phyloP scores from a whole-genome alignment of 35 echinoderm and acorn worm species.

The Ptychodera flava region DNA sequence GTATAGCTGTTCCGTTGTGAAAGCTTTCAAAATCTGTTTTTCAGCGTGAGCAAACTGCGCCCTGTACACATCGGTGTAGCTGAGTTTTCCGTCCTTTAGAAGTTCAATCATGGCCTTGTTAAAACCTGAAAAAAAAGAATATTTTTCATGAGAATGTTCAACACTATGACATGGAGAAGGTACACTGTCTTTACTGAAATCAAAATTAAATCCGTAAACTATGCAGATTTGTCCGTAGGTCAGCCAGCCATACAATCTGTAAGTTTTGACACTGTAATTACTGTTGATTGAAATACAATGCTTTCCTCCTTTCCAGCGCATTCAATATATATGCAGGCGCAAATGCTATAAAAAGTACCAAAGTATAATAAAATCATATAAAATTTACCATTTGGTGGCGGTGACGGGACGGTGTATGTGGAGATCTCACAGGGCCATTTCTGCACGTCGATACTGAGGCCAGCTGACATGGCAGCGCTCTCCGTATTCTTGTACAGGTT shows the following conservation, averaged over 20 bases:
- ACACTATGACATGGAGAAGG: too few species aligned
- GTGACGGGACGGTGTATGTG: slow-evolving; percentile 80
- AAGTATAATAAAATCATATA: neutral
- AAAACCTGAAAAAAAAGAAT: slow-evolving; percentile 47
- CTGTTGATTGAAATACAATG: too few species aligned
- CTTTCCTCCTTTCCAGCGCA: too few species aligned
- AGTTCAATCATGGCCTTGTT: slow-evolving; percentile 58
- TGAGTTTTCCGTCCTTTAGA: slow-evolving; percentile 80
- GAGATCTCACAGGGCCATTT: slow-evolving; percentile 66
- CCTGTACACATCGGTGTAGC: slow-evolving; percentile 88
- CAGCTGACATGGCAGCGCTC: neutral
- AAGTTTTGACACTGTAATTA: too few species aligned
- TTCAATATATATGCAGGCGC: too few species aligned
- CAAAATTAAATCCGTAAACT: too few species aligned
- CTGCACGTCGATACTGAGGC: neutral
- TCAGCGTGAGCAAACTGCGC: slow-evolving; percentile 61
- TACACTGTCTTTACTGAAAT: too few species aligned
- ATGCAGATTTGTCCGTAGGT: too few species aligned
- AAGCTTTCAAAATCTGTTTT: slow-evolving; percentile 35
- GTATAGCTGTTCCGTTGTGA: slow-evolving; percentile 3
- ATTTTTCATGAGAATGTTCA: too few species aligned
- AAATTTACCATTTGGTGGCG: slow-evolving; percentile 49
- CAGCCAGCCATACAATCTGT: too few species aligned
- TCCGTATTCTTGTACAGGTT: neutral
- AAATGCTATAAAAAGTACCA: too few species aligned